These are phyloP conservation scores for Hylomyscus alleni DNA, from an alignment of 2,797 vertebrate genomes.

Conservation along the genomic window DNA sequence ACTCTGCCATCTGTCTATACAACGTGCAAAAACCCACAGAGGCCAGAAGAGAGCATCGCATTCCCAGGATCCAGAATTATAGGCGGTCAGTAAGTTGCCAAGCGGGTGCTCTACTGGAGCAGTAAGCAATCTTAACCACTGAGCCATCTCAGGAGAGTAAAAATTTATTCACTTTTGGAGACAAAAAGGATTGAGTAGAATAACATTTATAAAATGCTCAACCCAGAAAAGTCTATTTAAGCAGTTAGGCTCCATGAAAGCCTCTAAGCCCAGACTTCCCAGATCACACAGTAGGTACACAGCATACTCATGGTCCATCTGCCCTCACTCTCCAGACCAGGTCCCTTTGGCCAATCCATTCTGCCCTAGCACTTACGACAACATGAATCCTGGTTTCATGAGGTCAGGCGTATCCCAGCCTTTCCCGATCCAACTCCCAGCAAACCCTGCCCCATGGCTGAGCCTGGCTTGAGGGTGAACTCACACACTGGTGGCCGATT, in stretches of 20 bases:
- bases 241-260: neutral
- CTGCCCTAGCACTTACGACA: neutral
- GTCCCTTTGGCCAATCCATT: neutral
- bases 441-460: neutral
- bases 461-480: neutral
- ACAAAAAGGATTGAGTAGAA: neutral
- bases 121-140: neutral
- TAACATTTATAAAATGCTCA: neutral
- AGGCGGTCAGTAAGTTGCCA: too few species aligned
- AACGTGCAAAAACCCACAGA: neutral
- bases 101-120: neutral
- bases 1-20: neutral
- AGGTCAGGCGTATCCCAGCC: neutral
- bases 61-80: neutral
- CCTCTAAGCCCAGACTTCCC: neutral
- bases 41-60: neutral
- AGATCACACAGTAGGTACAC: neutral
- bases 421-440: neutral
- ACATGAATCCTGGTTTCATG: neutral
- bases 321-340: neutral
- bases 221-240: neutral
- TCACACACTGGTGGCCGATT: neutral
- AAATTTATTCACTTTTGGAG: neutral
- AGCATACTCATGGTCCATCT: fast-evolving
- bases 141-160: neutral